phyloP scores from a whole-genome alignment of 2,797 vertebrate species.

The Prionace glauca region DNA sequence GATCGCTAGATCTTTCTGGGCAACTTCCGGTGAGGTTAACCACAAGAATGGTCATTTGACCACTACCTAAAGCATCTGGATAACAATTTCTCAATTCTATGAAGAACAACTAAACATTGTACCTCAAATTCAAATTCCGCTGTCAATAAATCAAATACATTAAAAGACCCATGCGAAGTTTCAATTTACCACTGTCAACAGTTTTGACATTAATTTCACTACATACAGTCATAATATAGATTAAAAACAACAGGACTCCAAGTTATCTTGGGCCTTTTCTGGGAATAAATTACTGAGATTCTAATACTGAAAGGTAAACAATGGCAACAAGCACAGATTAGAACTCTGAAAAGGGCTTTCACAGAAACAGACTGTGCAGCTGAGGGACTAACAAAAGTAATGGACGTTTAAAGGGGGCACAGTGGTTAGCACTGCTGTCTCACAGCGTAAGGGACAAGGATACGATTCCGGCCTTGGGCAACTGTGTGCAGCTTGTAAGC shows the following conservation, averaged over 20 bases:
- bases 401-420: neutral
- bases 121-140: neutral
- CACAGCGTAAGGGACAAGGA: no score
- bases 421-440: no score
- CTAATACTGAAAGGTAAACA: neutral
- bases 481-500: no score
- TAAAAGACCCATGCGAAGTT: neutral
- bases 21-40: neutral
- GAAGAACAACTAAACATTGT: neutral
- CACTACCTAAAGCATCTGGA: neutral
- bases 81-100: neutral
- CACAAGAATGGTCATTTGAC: neutral
- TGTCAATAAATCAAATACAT: neutral
- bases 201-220: no score
- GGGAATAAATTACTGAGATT: neutral
- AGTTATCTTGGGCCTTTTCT: neutral
- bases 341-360: neutral
- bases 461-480: no score
- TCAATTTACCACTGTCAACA: no score
- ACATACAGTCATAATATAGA: no score
- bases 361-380: neutral
- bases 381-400: neutral
- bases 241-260: no score
- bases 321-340: neutral
- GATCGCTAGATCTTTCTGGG: neutral